phyloP scores from a whole-genome alignment of 2,797 vertebrate genomes.

The Coendou prehensilis region DNA sequence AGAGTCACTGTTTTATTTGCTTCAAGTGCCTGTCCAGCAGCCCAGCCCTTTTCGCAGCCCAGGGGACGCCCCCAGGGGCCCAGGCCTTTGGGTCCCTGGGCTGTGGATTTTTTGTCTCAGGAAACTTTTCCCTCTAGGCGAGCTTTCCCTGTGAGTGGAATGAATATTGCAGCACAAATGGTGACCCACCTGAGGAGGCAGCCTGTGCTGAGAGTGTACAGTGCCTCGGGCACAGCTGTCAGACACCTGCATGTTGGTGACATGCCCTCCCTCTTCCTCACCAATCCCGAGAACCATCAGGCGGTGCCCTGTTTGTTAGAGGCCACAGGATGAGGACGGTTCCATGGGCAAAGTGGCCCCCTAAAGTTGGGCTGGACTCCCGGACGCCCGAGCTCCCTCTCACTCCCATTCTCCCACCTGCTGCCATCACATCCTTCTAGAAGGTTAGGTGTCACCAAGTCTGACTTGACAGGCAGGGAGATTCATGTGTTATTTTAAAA shows the following conservation, averaged over 20 bases:
- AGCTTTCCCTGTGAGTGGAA: not conserved
- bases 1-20: conserved; percentile 48
- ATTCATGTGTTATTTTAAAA: not conserved
- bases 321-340: not conserved
- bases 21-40: conserved; percentile 68
- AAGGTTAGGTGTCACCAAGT: not conserved
- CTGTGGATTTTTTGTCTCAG: not conserved
- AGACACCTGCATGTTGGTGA: not conserved
- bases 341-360: not conserved
- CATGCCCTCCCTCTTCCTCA: not conserved
- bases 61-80: not conserved
- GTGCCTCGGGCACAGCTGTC: fast-evolving
- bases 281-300: fast-evolving
- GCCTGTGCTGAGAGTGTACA: not conserved
- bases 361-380: not conserved
- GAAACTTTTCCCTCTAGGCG: not conserved
- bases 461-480: not conserved
- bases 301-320: not conserved
- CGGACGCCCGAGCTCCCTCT: not conserved
- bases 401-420: not conserved
- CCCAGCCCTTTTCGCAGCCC: conserved; percentile 76
- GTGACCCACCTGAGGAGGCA: not conserved
- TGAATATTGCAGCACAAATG: not conserved
- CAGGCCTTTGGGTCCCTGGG: not conserved
- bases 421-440: not conserved